These are phyloP conservation scores for Sakesphorus luctuosus DNA, from an alignment of 2,113 vertebrate genomes.

Conservation along the genomic window DNA sequence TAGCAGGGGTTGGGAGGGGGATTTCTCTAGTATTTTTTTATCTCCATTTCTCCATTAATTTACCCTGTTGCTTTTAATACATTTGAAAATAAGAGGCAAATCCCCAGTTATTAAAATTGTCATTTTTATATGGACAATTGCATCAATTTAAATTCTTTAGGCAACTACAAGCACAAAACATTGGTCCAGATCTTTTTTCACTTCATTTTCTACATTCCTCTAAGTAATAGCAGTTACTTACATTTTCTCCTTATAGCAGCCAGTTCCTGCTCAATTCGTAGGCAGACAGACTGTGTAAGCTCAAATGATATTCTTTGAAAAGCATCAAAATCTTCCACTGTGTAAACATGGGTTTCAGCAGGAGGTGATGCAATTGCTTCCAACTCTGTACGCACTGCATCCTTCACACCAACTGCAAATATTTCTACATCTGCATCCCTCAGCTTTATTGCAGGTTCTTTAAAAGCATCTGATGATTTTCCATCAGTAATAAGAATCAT, in stretches of 20 bases:
- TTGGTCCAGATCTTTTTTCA: not conserved
- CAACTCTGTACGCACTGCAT: conserved; percentile 92
- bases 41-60: not conserved
- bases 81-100: not conserved
- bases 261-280: conserved; percentile 94
- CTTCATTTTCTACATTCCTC: not conserved
- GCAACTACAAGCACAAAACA: not conserved
- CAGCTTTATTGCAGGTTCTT: conserved; percentile 87
- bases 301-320: conserved; percentile 97
- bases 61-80: not conserved
- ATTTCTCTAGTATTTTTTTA: not conserved
- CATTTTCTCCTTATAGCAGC: conserved; percentile 86
- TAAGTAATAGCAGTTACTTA: conserved; percentile 73
- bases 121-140: not conserved
- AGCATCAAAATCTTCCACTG: conserved; percentile 97
- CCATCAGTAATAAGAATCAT: conserved; percentile 98
- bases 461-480: conserved; percentile 97
- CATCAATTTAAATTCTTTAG: not conserved
- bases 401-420: conserved; percentile 97
- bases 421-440: conserved; percentile 92
- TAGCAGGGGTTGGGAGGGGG: not conserved
- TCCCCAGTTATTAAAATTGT: not conserved
- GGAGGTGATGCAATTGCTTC: conserved; percentile 93
- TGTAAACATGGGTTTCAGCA: conserved; percentile 92
- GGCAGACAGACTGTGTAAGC: conserved; percentile 94